Evolutionary conservation across 2,888 invertebrate species (phyloP), one percentile per base, ranked within the genome.

Genomic region (Xylota segnis): DNA sequence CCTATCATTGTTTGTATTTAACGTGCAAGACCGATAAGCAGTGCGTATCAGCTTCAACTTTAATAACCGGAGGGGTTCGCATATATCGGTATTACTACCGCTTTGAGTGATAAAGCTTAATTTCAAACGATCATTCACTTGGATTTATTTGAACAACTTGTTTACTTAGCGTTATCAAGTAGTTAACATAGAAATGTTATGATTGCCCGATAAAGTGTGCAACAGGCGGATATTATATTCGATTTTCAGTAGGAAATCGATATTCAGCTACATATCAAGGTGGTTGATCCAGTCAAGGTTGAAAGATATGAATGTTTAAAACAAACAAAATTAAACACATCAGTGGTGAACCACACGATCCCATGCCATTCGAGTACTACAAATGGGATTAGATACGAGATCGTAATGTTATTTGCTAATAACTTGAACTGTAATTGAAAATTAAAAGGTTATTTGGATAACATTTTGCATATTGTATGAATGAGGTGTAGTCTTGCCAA

Each of bases 1-100:
- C 29, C 23, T 37, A 52, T 65, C 32, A n/a, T 34, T 65, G 34
- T 65, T 50, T 50, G 16, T 34, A 50, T 34, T 66, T 63, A 27
- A 10, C 16, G 0, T 16, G 5, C 0, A 43, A 6, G n/a, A 32
- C 2, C 16, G 45, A 63, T 63, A 32, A 61, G 29, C 14, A 5
- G 14, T 1, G 9, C 43, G n/a, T 14, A 14, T 7, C 14, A 12
- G 6, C 23, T 59, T 37, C 23, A 5, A n/a, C n/a, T 40, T 40
- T 9, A 9, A 16, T 1, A 54, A 9, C 14, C 14, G 14, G n/a
- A 54, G 7, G 14, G 9, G 32, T 1, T 7, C 10, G 9, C 23
- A 23, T 23, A 23, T 23, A 3, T 23, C 23, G 23, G 23, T 3
- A 9, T 32, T 16, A 4, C 50, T 50, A 23, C 2, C 6, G 18